A percentile compares a stretch with the other conserved stretches of the same genome.
Evolutionary conservation across 2,888 invertebrate species (phyloP).

Genomic region (Polymixis flavicincta): DNA sequence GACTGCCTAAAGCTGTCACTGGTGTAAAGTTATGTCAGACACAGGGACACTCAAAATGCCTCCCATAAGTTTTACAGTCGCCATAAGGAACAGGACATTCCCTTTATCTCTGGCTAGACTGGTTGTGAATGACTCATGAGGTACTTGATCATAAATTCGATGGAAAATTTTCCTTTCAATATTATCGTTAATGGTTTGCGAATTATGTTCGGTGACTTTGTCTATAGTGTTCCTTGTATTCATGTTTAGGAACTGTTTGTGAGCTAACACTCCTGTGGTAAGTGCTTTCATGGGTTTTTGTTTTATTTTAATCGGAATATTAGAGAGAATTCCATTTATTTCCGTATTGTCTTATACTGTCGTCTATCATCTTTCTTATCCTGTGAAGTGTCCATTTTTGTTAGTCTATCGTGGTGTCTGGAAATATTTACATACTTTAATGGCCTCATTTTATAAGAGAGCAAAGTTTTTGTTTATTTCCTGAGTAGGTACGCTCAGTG

Average conservation of each 20-base stretch:
- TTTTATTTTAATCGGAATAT: slow-evolving; percentile 3
- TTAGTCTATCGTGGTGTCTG: not conserved
- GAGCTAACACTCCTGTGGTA: slow-evolving; percentile 26
- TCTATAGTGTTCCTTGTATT: slow-evolving; percentile 41
- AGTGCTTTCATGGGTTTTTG: slow-evolving; percentile 20
- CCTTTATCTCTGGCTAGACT: slow-evolving; percentile 61
- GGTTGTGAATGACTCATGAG: slow-evolving; percentile 63
- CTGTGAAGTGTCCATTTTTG: not conserved
- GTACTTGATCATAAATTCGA: slow-evolving; percentile 70
- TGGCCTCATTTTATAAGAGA: not conserved
- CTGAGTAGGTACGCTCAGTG: too few relatives aligned
- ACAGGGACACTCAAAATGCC: slow-evolving; percentile 52
- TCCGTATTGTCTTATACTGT: slow-evolving; percentile 1
- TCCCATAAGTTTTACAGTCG: slow-evolving; percentile 58
- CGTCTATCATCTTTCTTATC: not conserved
- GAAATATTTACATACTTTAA: not conserved
- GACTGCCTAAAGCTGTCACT: slow-evolving; percentile 61
- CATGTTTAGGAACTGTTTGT: slow-evolving; percentile 33
- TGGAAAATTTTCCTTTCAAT: slow-evolving; percentile 70
- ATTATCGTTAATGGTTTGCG: slow-evolving; percentile 71
- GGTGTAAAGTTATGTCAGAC: slow-evolving; percentile 57
- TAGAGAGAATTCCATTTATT: not conserved
- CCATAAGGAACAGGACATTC: slow-evolving; percentile 59
- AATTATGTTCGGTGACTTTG: slow-evolving; percentile 59
- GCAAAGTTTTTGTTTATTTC: not conserved